phyloP scores from a whole-genome alignment of 2,113 vertebrate genomes.

The Aix galericulata region DNA sequence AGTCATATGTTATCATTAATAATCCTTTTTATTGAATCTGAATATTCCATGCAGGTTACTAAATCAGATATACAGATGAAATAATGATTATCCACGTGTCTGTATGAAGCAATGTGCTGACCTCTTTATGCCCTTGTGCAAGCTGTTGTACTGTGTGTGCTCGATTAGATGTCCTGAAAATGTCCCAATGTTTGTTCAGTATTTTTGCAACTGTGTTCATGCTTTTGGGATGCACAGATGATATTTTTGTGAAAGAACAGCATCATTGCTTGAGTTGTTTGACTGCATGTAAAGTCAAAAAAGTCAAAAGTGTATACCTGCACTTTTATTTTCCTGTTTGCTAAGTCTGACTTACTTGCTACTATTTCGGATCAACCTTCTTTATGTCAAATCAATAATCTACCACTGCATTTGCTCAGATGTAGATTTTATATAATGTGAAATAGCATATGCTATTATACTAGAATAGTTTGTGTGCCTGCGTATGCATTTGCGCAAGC shows the following conservation, averaged over 20 bases:
- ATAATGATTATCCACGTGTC: background rate
- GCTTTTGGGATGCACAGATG: background rate
- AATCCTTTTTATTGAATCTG: background rate
- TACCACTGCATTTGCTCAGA: background rate
- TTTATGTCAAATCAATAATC: background rate
- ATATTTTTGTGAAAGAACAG: background rate
- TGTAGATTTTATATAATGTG: rapidly evolving
- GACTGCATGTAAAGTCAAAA: background rate
- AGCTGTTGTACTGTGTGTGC: background rate
- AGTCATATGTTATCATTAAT: background rate
- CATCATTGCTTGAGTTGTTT: background rate
- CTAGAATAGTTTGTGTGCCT: background rate
- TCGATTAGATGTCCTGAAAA: background rate
- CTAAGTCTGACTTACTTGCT: background rate
- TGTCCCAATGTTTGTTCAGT: background rate
- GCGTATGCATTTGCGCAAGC: background rate
- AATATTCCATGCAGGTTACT: background rate
- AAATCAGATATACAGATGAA: background rate
- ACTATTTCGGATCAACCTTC: background rate
- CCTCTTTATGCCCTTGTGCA: rapidly evolving
- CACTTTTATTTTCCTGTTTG: background rate
- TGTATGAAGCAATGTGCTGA: background rate
- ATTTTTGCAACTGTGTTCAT: background rate
- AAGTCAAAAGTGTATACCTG: background rate
- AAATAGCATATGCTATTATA: rapidly evolving